Base-by-base conservation (phyloP, 2,888 invertebrate genomes). In the Aleiodes alternator region DNA sequence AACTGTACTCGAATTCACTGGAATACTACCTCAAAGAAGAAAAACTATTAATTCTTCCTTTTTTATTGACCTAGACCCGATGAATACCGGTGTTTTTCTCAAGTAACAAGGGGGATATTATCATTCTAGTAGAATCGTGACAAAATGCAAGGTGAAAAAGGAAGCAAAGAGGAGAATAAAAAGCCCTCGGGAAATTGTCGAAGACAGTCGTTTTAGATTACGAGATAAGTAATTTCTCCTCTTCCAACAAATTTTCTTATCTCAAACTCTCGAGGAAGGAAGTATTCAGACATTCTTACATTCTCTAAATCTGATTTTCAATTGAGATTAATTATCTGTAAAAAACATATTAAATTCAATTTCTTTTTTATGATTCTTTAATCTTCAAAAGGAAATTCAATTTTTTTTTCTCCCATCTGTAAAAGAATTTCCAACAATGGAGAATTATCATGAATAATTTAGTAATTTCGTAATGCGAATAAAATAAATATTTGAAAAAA, bases 131-230 rank as follows among this genome's bases (percentile, higher is more conserved):
- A 43, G 61, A 43, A 43, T 43, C 61, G 43, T 61, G 61, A 61
- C 74, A 61, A 77, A 78, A 77, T 77, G 77, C 53, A 59, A 69
- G 70, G 57, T 76, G 68, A 76, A 43, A 43, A 64, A 51, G 7
- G 11, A 51, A 75, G 55, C 51, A 56, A 61, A 71, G 56, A 38
- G 68, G 69, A 69, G 70, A 69, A 34, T 34, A 71, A 74, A 53
- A 38, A 34, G 34, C 55, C 55, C 69, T 55, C 69, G 69, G 55
- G 69, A 55, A 55, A 56, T 69, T 64, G 64, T 64, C 43, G 64
- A 64, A 64, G 64, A 64, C 64, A 64, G 43, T 64, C 64, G 64
- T 61, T 64, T 64, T 64, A 64, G 64, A 38, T 64, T 64, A 43
- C 64, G 64, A 48, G 43, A 64, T 64, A 64, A 64, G 64, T 64